Conservation (phyloP, 2,888 invertebrate genomes). For the Phalera bucephala region DNA sequence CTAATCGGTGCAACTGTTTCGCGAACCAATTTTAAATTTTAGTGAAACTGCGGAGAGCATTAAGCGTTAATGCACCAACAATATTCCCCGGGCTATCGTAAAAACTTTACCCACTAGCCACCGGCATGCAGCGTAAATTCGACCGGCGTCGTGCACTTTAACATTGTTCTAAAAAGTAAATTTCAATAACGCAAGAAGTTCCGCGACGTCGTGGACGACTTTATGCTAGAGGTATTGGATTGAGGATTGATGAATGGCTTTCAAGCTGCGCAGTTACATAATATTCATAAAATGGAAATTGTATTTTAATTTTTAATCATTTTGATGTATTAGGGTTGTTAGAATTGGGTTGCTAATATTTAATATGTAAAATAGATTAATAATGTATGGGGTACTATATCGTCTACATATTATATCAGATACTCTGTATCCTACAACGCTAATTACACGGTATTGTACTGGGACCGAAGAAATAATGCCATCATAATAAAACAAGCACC, state of each 20-base stretch:
- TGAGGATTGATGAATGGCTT: slow-evolving; percentile 40
- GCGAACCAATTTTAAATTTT: slow-evolving; percentile 71
- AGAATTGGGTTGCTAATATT: no score
- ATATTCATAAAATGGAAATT: no score
- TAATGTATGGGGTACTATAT: no score
- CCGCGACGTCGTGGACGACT: slow-evolving; percentile 48
- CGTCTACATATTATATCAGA: no score
- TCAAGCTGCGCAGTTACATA: no score
- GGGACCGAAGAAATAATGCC: no score
- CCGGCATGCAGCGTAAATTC: slow-evolving; percentile 43
- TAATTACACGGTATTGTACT: no score
- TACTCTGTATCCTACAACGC: no score
- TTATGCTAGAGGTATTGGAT: slow-evolving; percentile 32
- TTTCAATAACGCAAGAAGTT: slow-evolving; percentile 73
- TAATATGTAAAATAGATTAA: no score
- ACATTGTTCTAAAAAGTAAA: slow-evolving; percentile 73
- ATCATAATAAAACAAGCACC: no score
- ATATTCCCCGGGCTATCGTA: slow-evolving; percentile 69
- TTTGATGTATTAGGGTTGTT: no score
- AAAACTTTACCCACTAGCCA: slow-evolving; percentile 71
- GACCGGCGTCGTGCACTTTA: slow-evolving; percentile 56
- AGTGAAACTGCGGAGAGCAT: slow-evolving; percentile 60
- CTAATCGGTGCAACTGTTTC: slow-evolving; percentile 61
- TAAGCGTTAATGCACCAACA: slow-evolving; percentile 78
- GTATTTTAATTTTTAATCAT: no score